phyloP scores from a whole-genome alignment of 2,888 invertebrate species.

The Hecatera dysodea region DNA sequence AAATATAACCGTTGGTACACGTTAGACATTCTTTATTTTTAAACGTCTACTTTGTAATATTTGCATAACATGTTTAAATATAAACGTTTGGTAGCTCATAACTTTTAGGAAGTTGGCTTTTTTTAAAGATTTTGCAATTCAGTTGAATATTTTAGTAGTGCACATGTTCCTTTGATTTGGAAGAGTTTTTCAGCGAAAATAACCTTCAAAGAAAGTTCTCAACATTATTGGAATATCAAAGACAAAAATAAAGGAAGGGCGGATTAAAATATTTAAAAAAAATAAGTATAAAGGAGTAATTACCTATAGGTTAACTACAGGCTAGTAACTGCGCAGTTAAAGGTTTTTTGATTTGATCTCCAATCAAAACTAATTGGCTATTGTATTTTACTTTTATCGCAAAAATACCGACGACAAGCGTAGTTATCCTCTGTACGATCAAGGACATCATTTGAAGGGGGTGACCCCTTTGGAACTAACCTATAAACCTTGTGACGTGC shows the following conservation, averaged over 20 bases:
- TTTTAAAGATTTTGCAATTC: background rate
- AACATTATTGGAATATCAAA: too few species aligned
- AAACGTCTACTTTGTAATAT: background rate
- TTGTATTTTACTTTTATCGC: constrained; percentile 31
- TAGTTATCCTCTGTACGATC: background rate
- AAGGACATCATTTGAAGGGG: too few species aligned
- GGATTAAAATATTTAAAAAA: too few species aligned
- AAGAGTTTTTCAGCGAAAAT: background rate
- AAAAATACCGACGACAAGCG: background rate
- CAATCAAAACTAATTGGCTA: constrained; percentile 36
- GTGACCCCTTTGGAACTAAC: constrained; percentile 14
- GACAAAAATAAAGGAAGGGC: too few species aligned
- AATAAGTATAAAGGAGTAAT: too few species aligned
- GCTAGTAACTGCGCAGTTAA: background rate
- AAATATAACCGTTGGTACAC: background rate
- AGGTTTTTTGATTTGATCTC: constrained; percentile 5
- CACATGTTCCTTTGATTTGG: background rate
- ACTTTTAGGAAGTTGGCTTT: too few species aligned
- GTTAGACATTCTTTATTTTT: constrained; percentile 18
- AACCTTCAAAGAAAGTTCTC: background rate
- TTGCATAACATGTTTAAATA: constrained; percentile 13
- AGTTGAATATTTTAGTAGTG: background rate
- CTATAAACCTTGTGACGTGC: constrained; percentile 6
- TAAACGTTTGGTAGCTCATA: background rate
- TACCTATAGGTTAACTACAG: too few species aligned